Conservation (phyloP, 2,797 vertebrate genomes). For the Avahi laniger region DNA sequence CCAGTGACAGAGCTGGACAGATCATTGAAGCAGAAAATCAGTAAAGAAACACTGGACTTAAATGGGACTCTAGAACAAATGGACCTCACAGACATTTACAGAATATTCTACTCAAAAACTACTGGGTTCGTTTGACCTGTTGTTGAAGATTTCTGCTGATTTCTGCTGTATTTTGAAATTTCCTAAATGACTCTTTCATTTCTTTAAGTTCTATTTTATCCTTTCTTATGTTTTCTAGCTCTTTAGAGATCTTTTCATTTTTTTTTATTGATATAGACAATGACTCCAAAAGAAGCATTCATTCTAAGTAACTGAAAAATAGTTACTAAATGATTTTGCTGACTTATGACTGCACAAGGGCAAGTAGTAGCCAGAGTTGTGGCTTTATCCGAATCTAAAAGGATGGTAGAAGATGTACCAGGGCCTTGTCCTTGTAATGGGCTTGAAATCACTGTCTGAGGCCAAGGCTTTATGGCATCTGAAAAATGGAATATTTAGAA, state of each 20-base stretch:
- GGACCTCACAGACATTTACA: too few species aligned
- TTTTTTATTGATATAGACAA: neutral
- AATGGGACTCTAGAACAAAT: too few species aligned
- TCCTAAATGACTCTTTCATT: neutral
- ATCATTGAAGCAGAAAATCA: too few species aligned
- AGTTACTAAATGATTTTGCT: neutral
- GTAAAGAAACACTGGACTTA: too few species aligned
- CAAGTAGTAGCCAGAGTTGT: neutral
- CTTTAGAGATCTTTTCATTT: neutral
- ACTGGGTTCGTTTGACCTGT: neutral
- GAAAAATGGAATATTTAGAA: neutral
- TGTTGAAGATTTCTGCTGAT: neutral
- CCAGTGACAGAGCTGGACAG: too few species aligned
- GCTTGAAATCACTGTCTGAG: neutral
- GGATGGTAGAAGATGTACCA: too few species aligned
- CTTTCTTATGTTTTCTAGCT: neutral
- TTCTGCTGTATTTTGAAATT: neutral
- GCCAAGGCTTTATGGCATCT: neutral
- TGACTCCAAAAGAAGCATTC: neutral
- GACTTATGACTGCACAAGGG: neutral
- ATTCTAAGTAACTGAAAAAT: neutral
- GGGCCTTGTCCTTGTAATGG: neutral
- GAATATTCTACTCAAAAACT: too few species aligned
- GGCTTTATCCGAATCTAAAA: neutral
- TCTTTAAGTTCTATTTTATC: neutral